phyloP scores from a whole-genome alignment of 64 coral and sea anemone species.

The Montipora foliosa region DNA sequence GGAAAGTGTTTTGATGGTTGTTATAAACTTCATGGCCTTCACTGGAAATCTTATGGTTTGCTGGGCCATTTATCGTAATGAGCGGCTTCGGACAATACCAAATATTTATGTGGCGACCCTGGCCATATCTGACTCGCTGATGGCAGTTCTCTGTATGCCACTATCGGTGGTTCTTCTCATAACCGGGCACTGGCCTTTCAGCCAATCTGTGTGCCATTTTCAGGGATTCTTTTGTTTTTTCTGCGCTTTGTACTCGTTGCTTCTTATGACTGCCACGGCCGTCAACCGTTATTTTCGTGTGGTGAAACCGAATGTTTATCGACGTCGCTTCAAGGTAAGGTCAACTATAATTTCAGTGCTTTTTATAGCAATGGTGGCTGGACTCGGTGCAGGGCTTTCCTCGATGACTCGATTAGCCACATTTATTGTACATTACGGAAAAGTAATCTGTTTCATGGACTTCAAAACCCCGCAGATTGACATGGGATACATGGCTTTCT shows the following conservation, averaged over 20 bases:
- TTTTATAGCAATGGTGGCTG: conserved; percentile 24
- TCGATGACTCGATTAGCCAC: conserved; percentile 11
- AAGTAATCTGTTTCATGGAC: conserved; percentile 64
- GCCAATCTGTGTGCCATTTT: conserved; percentile 58
- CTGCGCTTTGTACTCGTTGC: conserved; percentile 56
- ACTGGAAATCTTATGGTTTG: conserved; percentile 74
- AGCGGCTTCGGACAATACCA: conserved; percentile 63
- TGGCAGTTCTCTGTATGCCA: conserved; percentile 68
- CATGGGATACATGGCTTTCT: conserved; percentile 56
- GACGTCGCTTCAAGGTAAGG: conserved; percentile 50
- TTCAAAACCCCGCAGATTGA: conserved; percentile 28
- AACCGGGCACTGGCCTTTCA: conserved; percentile 30
- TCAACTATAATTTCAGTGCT: conserved; percentile 9
- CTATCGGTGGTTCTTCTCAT: conserved; percentile 43
- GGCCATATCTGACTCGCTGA: conserved; percentile 70
- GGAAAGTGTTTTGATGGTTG: conserved; percentile 50
- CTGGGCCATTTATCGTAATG: conserved; percentile 66
- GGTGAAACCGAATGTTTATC: conserved; percentile 51
- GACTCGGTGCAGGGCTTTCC: conserved; percentile 49
- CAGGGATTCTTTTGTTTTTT: conserved; percentile 75
- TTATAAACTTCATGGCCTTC: conserved; percentile 50
- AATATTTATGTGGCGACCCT: conserved; percentile 69
- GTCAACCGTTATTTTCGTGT: conserved; percentile 75
- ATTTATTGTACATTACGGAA: conserved; percentile 63
- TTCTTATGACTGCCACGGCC: conserved; percentile 75